Base-by-base conservation (phyloP, 2,888 invertebrate genomes). In the Eupithecia vulgata region DNA sequence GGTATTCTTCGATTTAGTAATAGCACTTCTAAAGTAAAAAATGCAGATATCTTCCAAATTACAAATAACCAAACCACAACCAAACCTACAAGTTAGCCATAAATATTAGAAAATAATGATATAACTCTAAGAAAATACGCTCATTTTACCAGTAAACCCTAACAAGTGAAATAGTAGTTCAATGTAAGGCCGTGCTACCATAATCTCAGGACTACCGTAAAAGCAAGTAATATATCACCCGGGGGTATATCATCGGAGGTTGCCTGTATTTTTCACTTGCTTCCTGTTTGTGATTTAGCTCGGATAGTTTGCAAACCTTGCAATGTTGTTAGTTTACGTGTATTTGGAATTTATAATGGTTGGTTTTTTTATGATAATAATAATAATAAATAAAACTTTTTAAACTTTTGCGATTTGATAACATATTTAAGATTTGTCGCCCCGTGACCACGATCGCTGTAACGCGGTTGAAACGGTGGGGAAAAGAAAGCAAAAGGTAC, bases 261-360 rank as follows among this genome's bases (percentile, higher is more conserved):
- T 77, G 82, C 76, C 76, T 81, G 80, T 79, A 88, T 89, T 90
- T 90, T 90, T 90, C 90, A 88, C 85, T 62, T 73, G 83, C 86
- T 89, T 88, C 90, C 87, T 86, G 83, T 78, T 64, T 52, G 67
- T 85, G 87, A 90, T 89, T 90, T 89, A 90, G 79, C 78, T 69
- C 45, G 84, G 87, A 87, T 89, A 80, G 80, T 68, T 74, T 10
- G 79, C 81, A 84, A 87, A 86, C 84, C 30, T 61, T 64, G 64
- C n/a, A 21, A 64, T 86, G 83, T 83, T 80, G 76, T 80, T 68
- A 69, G 68, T 70, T 68, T 71, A 74, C 72, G 68, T 69, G 62
- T 62, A 42, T 75, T 71, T 74, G 21, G 68, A 61, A 71, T 34
- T n/a, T 48, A 45, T 17, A 45, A 45, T 45, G 17, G 6, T 45